These are phyloP conservation scores for Diachasma alloeum DNA, from an alignment of 1,140 invertebrate species.

Conservation along the genomic window DNA sequence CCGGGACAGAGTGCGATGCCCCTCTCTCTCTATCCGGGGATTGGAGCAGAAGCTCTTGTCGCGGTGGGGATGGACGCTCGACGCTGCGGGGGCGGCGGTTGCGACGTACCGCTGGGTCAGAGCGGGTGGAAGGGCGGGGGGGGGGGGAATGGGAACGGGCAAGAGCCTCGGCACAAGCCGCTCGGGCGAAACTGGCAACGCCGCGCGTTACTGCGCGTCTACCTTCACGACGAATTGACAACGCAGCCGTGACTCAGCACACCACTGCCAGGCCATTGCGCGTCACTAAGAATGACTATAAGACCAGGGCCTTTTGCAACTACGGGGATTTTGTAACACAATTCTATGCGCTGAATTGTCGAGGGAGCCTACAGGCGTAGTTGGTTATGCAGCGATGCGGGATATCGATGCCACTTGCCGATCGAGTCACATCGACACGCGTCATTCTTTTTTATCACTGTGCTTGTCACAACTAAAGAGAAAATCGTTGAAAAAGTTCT, in stretches of 20 bases:
- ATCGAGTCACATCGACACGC: conserved; percentile 24
- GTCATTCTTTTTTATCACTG: no score
- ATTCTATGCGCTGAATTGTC: conserved; percentile 42
- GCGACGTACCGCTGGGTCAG: background rate
- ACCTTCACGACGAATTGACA: conserved; percentile 37
- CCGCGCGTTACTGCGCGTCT: conserved; percentile 10
- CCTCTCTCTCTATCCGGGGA: conserved; percentile 20
- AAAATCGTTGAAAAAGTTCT: no score
- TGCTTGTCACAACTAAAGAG: no score
- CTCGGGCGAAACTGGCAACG: conserved; percentile 40
- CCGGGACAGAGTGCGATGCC: background rate
- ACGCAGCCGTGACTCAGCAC: conserved; percentile 58
- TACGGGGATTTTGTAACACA: conserved; percentile 49
- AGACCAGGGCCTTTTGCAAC: conserved; percentile 30
- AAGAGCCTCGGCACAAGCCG: conserved; percentile 14
- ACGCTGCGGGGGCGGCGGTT: background rate
- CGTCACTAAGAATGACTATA: conserved; percentile 16
- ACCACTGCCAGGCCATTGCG: background rate
- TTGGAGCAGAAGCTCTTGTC: background rate
- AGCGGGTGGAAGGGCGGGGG: background rate
- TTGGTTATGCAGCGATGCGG: conserved; percentile 34
- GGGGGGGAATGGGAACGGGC: conserved; percentile 21
- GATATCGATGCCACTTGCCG: conserved; percentile 34
- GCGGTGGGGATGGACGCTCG: background rate
- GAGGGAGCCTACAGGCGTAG: conserved; percentile 30